Base-by-base conservation (phyloP, 2,113 vertebrate species). In the Varanus komodoensis region DNA sequence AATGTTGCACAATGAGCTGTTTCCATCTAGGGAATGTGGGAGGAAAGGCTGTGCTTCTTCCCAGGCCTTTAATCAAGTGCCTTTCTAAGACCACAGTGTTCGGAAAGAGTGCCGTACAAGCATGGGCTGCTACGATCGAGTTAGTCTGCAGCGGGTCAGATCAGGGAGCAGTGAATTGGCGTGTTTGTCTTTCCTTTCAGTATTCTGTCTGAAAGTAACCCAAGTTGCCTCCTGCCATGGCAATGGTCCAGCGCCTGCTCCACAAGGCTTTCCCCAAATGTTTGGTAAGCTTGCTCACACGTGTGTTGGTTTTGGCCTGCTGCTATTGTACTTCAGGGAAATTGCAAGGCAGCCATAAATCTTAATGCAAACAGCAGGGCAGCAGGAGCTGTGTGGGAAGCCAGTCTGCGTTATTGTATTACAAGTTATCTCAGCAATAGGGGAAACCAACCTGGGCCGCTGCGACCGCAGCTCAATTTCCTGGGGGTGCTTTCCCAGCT, bases 391-490 rank as follows among this genome's bases (percentile, higher is more conserved):
- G 52, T 89, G 88, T 89, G 81, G 64, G 88, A 89, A 89, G n/a
- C 80, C 88, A 84, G 52, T 77, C 88, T 89, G 88, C 67, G 71
- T 89, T 75, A 89, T 77, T 89, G 82, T 89, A 74, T 89, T 89
- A 84, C 81, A 89, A 84, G 88, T 89, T 89, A 29, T 77, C 81
- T 84, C 44, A 89, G 84, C 38, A 27, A 84, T 84, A 75, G 67
- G 69, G 71, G 57, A 84, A 89, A 77, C 54, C 88, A 89, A 34
- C 38, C 82, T 77, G 44, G 57, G 34, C 71, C 57, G 27, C 25
- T 48, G 57, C 38, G 74, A 71, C 57, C 75, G 71, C 54, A 89
- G 71, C 82, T 68, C 32, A 34, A 73, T 32, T 50, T 27, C 48
- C 57, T n/a, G 21, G 69, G 73, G 82, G 67, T 67, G 61, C 6